phyloP scores from a whole-genome alignment of 1,140 invertebrate species.

The Telenomus remus region DNA sequence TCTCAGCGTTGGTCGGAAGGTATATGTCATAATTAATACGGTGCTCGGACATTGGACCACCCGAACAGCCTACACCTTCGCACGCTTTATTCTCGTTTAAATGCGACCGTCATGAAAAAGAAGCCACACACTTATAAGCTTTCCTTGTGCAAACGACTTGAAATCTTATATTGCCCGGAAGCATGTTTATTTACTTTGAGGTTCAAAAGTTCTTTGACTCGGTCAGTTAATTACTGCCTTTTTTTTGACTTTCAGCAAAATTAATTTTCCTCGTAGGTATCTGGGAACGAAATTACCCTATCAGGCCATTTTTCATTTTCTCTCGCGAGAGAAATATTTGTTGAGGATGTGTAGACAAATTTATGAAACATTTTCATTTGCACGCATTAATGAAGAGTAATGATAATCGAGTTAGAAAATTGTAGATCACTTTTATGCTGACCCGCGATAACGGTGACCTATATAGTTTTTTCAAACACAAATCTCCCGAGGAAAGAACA shows the following conservation, averaged over 20 bases:
- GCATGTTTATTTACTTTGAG: slow-evolving; percentile 47
- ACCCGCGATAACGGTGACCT: no score
- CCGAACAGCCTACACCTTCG: slow-evolving; percentile 61
- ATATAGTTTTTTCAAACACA: no score
- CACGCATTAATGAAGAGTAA: slow-evolving; percentile 1
- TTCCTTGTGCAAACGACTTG: slow-evolving; percentile 35
- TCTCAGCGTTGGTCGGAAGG: slow-evolving; percentile 42
- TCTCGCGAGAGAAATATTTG: not conserved
- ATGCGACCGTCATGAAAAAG: slow-evolving; percentile 33
- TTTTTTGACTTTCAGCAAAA: not conserved
- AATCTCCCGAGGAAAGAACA: no score
- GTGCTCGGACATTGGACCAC: slow-evolving; percentile 63
- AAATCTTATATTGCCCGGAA: slow-evolving; percentile 42
- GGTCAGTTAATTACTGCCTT: slow-evolving; percentile 33
- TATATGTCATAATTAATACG: slow-evolving; percentile 70
- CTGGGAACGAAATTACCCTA: no score
- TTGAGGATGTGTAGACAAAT: no score
- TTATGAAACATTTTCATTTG: no score
- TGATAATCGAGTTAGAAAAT: not conserved
- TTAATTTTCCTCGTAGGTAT: not conserved
- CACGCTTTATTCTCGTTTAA: slow-evolving; percentile 52
- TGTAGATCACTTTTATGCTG: no score
- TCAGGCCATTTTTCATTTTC: not conserved
- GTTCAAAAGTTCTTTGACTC: slow-evolving; percentile 34
- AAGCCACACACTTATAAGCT: slow-evolving; percentile 24